phyloP scores from a whole-genome alignment of 2,113 vertebrate genomes.

The Meles meles region DNA sequence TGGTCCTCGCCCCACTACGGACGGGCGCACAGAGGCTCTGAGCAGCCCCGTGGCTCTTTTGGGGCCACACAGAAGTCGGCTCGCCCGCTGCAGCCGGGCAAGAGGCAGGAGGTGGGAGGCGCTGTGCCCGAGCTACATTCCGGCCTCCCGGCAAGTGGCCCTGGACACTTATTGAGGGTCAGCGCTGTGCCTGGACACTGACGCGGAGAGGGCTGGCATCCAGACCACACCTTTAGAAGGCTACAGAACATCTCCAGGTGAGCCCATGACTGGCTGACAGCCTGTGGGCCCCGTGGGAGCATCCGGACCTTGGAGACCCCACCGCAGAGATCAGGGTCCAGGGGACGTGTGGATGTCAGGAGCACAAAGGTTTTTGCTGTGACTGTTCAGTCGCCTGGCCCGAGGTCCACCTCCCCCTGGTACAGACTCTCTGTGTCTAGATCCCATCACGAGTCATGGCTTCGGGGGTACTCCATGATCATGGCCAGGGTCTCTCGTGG shows the following conservation, averaged over 20 bases:
- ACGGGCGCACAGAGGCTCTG: fast-evolving
- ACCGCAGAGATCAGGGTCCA: fast-evolving
- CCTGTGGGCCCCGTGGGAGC: fast-evolving
- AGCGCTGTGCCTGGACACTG: background rate
- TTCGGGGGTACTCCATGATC: background rate
- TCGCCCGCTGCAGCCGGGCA: background rate
- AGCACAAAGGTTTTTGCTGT: background rate
- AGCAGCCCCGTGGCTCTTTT: background rate
- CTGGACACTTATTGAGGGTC: background rate
- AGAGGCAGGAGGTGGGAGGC: background rate
- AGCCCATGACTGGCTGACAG: background rate
- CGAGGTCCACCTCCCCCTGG: background rate
- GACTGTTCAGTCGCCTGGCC: background rate
- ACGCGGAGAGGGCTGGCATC: fast-evolving
- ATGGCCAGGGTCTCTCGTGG: background rate
- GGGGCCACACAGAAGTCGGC: background rate
- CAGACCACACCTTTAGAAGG: background rate
- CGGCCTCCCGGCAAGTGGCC: background rate
- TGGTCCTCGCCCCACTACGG: too few species aligned
- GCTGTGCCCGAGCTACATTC: too few species aligned
- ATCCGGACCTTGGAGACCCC: background rate
- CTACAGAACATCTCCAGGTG: background rate
- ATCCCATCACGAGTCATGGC: background rate
- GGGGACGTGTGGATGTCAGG: background rate
- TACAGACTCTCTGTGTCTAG: background rate